Evolutionary conservation across 1,140 invertebrate genomes (phyloP), one percentile per base, ranked within the genome.

Genomic region (Pissodes strobi): DNA sequence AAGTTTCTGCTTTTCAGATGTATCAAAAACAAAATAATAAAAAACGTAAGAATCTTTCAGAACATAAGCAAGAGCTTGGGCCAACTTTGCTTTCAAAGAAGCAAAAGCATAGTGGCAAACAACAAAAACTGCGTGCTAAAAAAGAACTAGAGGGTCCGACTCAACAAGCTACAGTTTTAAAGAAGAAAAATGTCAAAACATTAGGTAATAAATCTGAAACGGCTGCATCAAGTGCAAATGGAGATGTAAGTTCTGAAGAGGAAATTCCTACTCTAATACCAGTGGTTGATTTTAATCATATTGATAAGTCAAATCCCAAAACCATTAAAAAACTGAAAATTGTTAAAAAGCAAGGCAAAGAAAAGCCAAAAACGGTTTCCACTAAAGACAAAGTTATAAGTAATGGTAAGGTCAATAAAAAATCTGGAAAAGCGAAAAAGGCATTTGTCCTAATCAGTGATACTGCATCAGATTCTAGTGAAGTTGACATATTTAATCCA

Each of bases 231-330:
- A 27, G 3, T 27, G 4, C 3, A 27, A 27, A 27, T 27, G 25
- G 25, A 27, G 19, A 19, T 30, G n/a, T 21, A 39, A 13, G 22
- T 2, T 49, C 49, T 46, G 58, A 60, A n/a, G 58, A 60, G 13
- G 61, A 64, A 34, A 64, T 64, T 23, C 61, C 61, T 22, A 64
- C 17, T 8, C 45, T 64, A 25, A 25, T 64, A 8, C 61, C 61
- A 8, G 56, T 52, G 18, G 10, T 18, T 15, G 27, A 37, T 37
- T 13, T 19, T 19, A 13, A 49, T 21, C n/a, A n/a, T n/a, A n/a
- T n/a, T n/a, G n/a, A n/a, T n/a, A n/a, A n/a, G n/a, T n/a, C n/a
- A n/a, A n/a, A n/a, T n/a, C n/a, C n/a, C n/a, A n/a, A n/a, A n/a
- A n/a, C n/a, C n/a, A n/a, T n/a, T n/a, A n/a, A n/a, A n/a, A n/a